phyloP scores from a whole-genome alignment of 2,888 invertebrate genomes.

The Lochmaea crataegi region DNA sequence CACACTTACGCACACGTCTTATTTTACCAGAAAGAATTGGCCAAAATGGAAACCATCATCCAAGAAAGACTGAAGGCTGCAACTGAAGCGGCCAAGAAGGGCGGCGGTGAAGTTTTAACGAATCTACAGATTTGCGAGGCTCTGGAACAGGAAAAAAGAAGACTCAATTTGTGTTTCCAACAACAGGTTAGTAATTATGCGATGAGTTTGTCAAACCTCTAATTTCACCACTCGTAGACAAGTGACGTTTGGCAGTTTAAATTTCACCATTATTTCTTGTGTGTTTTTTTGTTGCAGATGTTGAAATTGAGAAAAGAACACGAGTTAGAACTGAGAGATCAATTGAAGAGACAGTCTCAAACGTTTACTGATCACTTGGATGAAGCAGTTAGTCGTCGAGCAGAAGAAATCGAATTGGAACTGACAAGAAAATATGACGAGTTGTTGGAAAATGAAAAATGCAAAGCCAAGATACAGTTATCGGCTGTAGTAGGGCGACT shows the following conservation, averaged over 20 bases:
- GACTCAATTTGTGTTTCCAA: conserved; percentile 76
- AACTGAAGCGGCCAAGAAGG: conserved; percentile 69
- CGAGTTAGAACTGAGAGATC: conserved; percentile 79
- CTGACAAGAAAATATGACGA: conserved; percentile 74
- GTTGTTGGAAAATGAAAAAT: conserved; percentile 75
- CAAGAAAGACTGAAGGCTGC: conserved; percentile 74
- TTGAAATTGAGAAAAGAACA: conserved; percentile 74
- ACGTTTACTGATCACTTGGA: conserved; percentile 85
- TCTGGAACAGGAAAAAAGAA: conserved; percentile 75
- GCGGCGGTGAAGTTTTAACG: conserved; percentile 65
- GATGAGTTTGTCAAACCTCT: no score
- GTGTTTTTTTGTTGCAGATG: conserved; percentile 64
- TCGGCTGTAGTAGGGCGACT: conserved; percentile 80
- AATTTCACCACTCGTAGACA: no score
- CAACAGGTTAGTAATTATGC: conserved; percentile 70
- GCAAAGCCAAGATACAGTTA: conserved; percentile 76
- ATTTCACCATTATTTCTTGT: neutral
- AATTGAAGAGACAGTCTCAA: conserved; percentile 86
- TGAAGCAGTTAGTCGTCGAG: conserved; percentile 73
- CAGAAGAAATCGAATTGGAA: conserved; percentile 67
- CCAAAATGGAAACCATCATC: conserved; percentile 75
- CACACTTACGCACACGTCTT: conserved; percentile 83
- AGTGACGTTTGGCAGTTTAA: no score
- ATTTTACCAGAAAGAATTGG: conserved; percentile 81
- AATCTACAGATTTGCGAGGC: conserved; percentile 76